Evolutionary conservation across 1,140 invertebrate genomes (phyloP).

Genomic region (Nautilus pompilius): DNA sequence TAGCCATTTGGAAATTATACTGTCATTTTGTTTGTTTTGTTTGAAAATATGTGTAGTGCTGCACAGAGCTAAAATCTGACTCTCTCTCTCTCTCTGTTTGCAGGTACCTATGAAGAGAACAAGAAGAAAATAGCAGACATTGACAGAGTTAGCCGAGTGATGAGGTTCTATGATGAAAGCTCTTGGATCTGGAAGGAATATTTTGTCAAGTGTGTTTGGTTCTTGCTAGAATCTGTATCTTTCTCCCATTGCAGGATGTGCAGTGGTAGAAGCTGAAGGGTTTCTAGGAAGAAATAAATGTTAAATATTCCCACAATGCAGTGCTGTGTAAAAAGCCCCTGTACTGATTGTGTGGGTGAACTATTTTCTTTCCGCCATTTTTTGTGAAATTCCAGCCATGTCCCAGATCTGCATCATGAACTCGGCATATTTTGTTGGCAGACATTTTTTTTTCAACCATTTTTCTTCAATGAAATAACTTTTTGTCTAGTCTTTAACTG

Average conservation of each 20-base stretch:
- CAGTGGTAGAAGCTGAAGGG: too few species aligned
- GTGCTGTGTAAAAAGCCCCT: not conserved
- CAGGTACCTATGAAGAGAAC: slow-evolving; percentile 20
- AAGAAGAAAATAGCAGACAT: slow-evolving; percentile 12
- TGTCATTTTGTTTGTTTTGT: slow-evolving; percentile 1
- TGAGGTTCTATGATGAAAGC: slow-evolving; percentile 83
- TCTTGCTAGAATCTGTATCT: too few species aligned
- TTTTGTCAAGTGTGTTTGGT: slow-evolving; percentile 72
- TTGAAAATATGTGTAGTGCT: not conserved
- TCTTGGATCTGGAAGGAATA: slow-evolving; percentile 93
- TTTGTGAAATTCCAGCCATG: not conserved
- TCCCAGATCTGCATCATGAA: not conserved
- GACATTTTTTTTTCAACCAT: too few species aligned
- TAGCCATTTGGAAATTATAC: too few species aligned
- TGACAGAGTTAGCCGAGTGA: slow-evolving; percentile 79
- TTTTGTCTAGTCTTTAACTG: too few species aligned
- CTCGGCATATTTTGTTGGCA: too few species aligned
- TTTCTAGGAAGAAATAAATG: too few species aligned
- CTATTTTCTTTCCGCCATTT: not conserved
- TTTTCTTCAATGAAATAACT: too few species aligned
- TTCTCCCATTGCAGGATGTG: too few species aligned
- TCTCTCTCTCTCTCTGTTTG: not conserved
- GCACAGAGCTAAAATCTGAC: too few species aligned
- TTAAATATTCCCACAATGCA: not conserved
- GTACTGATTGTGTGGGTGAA: not conserved